Evolutionary conservation across 2,888 invertebrate genomes (phyloP).

Genomic region (Drosophila kokeensis): DNA sequence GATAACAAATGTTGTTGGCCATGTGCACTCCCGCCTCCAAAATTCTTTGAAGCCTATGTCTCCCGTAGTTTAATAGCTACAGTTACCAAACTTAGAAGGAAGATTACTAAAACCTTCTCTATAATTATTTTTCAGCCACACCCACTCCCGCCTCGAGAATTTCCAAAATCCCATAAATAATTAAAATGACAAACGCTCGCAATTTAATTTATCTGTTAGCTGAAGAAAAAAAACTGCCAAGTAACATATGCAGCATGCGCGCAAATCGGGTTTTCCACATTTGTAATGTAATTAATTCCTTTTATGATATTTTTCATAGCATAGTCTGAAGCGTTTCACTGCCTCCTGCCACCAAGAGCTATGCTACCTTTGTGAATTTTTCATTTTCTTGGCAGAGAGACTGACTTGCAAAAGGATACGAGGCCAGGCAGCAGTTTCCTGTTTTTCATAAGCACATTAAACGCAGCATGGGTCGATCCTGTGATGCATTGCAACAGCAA

Average conservation of each 20-base stretch:
- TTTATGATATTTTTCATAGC: conserved; percentile 47
- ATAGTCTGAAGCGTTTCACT: conserved; percentile 15
- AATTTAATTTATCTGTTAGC: conserved; percentile 29
- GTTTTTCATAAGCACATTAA: conserved; percentile 63
- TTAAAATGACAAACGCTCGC: conserved; percentile 15
- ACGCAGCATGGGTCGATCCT: conserved; percentile 55
- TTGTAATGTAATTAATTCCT: conserved; percentile 60
- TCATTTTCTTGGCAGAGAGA: conserved; percentile 31
- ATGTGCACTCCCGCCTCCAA: too few species aligned
- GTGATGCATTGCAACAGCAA: conserved; percentile 43
- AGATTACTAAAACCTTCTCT: too few species aligned
- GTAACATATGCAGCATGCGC: conserved; percentile 11
- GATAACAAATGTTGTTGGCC: too few species aligned
- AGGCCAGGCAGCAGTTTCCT: conserved; percentile 33
- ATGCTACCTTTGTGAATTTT: conserved; percentile 50
- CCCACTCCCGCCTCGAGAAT: too few species aligned
- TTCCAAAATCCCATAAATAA: too few species aligned
- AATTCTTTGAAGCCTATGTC: too few species aligned
- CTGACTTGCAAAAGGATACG: conserved; percentile 2
- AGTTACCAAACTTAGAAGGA: too few species aligned
- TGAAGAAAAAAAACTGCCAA: conserved; percentile 10
- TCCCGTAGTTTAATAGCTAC: too few species aligned
- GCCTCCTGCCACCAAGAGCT: conserved; percentile 16
- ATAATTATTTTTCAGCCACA: too few species aligned
- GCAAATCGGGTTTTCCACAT: conserved; percentile 24